Base-by-base conservation (phyloP, 2,113 vertebrate genomes). In the Phocoena phocoena region DNA sequence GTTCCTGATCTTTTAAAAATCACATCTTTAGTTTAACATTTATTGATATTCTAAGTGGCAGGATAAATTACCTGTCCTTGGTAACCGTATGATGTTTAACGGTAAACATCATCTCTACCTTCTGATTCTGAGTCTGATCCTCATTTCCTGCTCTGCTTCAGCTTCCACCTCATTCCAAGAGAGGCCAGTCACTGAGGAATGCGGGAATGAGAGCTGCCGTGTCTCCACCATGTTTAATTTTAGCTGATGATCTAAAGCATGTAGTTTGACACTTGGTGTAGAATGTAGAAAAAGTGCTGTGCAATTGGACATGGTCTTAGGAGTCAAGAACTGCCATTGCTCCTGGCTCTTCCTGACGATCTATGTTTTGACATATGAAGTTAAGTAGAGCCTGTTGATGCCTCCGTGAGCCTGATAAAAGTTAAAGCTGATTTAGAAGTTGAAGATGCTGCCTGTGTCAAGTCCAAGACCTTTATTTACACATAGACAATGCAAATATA, bases 191-290 rank as follows among this genome's bases (percentile, higher is more conserved):
- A 80, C 70, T 38, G 18, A 95, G 53, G 62, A 97, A 84, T 84
- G 83, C 71, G 33, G 50, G 28, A 83, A 83, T 44, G 8, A 76
- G 28, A 86, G 63, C 76, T 15, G 2, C 21, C 47, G 5, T 65
- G 70, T 90, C 80, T 93, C 53, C 6, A 9, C 15, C n/a, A 44
- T 20, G 73, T 95, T 95, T 97, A 95, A 97, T 91, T 98, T 96
- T 96, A 97, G 92, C 71, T 47, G 17, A 71, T 96, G 93, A 97
- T 44, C 74, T 84, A 62, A 83, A 96, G 47, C 58, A 86, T 70
- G 93, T 26, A 91, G 67, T 81, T 93, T 90, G 81, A 97, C 65
- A 90, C 74, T 53, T 88, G 21, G 62, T 36, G 55, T 58, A 80
- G 90, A 89, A 90, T 62, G 77, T 31, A 91, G 93, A 82, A 38